Evolutionary conservation across 2,113 vertebrate species (phyloP).

Genomic region (Nematolebias whitei): DNA sequence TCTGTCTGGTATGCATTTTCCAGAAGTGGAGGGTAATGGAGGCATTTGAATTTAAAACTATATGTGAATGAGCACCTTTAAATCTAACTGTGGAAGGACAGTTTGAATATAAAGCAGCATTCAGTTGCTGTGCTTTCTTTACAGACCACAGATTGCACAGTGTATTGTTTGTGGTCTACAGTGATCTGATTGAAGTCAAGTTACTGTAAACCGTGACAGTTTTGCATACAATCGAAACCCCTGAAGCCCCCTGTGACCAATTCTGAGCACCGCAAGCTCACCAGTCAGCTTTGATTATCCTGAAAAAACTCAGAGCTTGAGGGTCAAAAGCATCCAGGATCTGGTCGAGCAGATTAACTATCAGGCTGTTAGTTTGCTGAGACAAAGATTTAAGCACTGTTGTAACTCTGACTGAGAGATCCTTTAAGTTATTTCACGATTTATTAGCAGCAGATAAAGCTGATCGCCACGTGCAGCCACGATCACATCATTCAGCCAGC

Average conservation of each 20-base stretch:
- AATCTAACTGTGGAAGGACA: constrained; percentile 27
- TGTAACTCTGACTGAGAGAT: constrained; percentile 40
- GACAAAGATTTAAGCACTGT: constrained; percentile 20
- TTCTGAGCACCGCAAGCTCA: not conserved
- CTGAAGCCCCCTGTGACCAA: constrained; percentile 3
- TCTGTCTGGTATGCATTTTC: no score
- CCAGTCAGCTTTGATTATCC: constrained; percentile 29
- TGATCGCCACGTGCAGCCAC: constrained; percentile 72
- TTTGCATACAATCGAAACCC: constrained; percentile 19
- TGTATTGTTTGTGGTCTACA: constrained; percentile 34
- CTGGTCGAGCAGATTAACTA: not conserved
- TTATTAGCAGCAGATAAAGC: constrained; percentile 72
- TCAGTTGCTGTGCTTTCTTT: constrained; percentile 21
- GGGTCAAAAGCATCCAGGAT: constrained; percentile 1
- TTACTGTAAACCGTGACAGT: constrained; percentile 46
- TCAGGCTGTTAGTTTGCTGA: not conserved
- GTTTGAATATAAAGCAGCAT: constrained; percentile 16
- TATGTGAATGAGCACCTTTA: not conserved
- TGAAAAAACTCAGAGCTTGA: constrained; percentile 14
- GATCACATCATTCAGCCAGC: constrained; percentile 52
- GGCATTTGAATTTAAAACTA: not conserved
- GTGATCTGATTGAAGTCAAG: constrained; percentile 34
- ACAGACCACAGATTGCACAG: constrained; percentile 40
- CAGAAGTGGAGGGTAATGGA: no score
- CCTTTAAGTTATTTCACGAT: constrained; percentile 59